These are phyloP conservation scores for Hirtodrosophila alboralis DNA, from an alignment of 2,888 invertebrate genomes.

Conservation along the genomic window DNA sequence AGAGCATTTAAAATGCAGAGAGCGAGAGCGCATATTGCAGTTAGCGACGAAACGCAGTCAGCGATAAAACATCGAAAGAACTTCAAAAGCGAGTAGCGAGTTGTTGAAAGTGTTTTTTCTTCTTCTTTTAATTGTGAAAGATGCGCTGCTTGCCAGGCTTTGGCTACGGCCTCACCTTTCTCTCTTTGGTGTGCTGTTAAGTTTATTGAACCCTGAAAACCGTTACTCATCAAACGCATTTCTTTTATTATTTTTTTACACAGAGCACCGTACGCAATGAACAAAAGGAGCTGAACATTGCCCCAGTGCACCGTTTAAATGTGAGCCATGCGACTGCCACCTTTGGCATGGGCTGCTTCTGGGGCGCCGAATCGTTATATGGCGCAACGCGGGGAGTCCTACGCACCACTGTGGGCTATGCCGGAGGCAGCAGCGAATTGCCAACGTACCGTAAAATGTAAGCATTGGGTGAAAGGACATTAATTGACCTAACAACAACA, in stretches of 20 bases:
- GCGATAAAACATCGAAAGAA: constrained; percentile 9
- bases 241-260: constrained; percentile 4
- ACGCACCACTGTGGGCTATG: constrained; percentile 96
- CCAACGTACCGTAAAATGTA: constrained; percentile 95
- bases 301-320: constrained; percentile 79
- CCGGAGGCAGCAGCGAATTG: constrained; percentile 92
- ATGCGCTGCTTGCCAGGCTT: constrained; percentile 67
- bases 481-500: constrained; percentile 47
- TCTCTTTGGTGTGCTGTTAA: constrained; percentile 62
- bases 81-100: constrained; percentile 11
- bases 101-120: constrained; percentile 16
- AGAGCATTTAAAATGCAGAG: constrained; percentile 38
- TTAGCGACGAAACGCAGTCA: constrained; percentile 22
- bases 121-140: constrained; percentile 4
- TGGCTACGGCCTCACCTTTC: constrained; percentile 64
- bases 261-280: constrained; percentile 82
- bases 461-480: constrained; percentile 82
- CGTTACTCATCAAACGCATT: constrained; percentile 8
- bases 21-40: constrained; percentile 24
- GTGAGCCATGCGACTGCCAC: constrained; percentile 86
- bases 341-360: constrained; percentile 97
- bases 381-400: constrained; percentile 89
- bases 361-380: constrained; percentile 94
- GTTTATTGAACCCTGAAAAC: constrained; percentile 20
- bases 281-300: constrained; percentile 80